Evolutionary conservation across 2,113 vertebrate genomes (phyloP), one percentile per base, ranked within the genome.

Genomic region (Notothenia coriiceps): DNA sequence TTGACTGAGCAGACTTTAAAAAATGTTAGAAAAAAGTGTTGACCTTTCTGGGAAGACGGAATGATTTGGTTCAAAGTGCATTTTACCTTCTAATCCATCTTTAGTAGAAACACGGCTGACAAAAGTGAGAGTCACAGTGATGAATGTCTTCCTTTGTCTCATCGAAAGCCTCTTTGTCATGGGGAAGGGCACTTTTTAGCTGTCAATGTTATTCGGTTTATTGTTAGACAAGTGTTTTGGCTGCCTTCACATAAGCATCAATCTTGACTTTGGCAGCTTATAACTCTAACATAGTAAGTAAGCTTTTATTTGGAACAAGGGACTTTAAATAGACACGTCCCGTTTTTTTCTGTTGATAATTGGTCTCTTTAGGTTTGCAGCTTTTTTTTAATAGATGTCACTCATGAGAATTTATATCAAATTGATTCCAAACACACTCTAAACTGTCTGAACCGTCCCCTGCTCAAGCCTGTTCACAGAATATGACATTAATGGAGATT

Each of bases 141-240:
- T 88, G 57, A 70, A 93, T 91, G 67, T 51, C 77, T 89, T 86
- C 78, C 84, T 89, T 78, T 79, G 72, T 85, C 35, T 61, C 20
- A 25, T 84, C 69, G 83, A 85, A 79, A 88, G 66, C 54, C 47
- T 85, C 71, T 88, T 64, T 74, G 67, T 90, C 60, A 84, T 54
- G 10, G 51, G 54, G 29, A 25, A 67, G 55, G 80, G 74, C 51
- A 70, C 65, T 29, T 79, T 67, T 64, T 20, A 77, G 70, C 75
- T 81, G 61, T 63, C 80, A 82, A 10, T 62, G 57, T 83, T 70
- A 86, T 74, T 88, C 80, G 20, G 11, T 81, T 82, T 82, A 68
- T 80, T 83, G 64, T 60, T 22, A 57, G 14, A 74, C 76, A 80
- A 83, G 86, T 77, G 77, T 77, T 74, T 86, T 86, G 74, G 79